phyloP scores from a whole-genome alignment of 2,113 vertebrate species.

The Irena cyanogastra region DNA sequence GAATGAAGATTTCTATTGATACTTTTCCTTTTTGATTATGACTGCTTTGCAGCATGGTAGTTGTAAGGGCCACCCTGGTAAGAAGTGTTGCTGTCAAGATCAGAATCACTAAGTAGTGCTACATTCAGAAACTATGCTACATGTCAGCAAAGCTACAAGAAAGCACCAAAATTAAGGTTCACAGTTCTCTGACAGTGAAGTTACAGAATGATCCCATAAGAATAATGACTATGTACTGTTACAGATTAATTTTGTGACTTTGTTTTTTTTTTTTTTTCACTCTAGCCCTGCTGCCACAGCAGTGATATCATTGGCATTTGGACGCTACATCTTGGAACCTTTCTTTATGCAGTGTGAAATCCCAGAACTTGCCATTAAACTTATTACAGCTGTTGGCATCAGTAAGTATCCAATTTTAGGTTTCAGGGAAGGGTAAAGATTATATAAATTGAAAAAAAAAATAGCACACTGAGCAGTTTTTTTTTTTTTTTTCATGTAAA shows the following conservation, averaged over 20 bases:
- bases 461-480: not conserved
- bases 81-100: not conserved
- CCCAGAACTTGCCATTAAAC: constrained; percentile 87
- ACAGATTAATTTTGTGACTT: not conserved
- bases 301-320: constrained; percentile 93
- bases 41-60: not conserved
- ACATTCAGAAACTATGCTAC: not conserved
- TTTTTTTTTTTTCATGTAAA: not conserved
- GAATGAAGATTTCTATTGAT: not conserved
- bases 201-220: not conserved
- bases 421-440: not conserved
- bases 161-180: not conserved
- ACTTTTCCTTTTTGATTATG: not conserved
- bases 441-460: not conserved
- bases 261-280: not conserved
- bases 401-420: constrained; percentile 78
- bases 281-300: constrained; percentile 87
- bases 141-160: not conserved
- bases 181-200: not conserved
- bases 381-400: constrained; percentile 87
- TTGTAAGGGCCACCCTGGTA: not conserved
- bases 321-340: constrained; percentile 92
- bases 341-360: constrained; percentile 92
- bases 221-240: not conserved
- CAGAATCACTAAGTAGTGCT: not conserved